These are phyloP conservation scores for Apis cerana DNA, from an alignment of 1,140 invertebrate species.

Conservation along the genomic window DNA sequence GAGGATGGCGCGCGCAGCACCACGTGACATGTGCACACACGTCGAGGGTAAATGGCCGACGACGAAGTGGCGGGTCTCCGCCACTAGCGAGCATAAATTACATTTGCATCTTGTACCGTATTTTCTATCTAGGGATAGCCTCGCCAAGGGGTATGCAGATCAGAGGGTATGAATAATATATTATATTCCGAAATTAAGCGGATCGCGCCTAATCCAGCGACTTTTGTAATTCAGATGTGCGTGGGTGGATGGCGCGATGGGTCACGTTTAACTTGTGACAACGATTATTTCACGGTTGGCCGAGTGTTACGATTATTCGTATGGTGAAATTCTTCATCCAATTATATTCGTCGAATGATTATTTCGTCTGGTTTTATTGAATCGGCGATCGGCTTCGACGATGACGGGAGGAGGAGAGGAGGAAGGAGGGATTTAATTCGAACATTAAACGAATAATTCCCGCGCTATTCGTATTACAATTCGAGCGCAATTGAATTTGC, in stretches of 20 bases:
- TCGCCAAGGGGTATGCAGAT: constrained; percentile 40
- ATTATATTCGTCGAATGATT: constrained; percentile 4
- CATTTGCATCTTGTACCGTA: constrained; percentile 49
- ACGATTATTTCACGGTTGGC: not conserved
- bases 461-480: not conserved
- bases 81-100: constrained; percentile 35
- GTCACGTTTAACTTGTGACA: not conserved
- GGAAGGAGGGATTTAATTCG: not conserved
- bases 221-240: constrained; percentile 44
- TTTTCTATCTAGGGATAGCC: constrained; percentile 33
- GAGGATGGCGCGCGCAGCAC: too few species aligned
- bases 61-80: not conserved
- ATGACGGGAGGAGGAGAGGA: too few species aligned
- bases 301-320: too few species aligned
- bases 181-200: constrained; percentile 42
- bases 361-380: not conserved
- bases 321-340: not conserved
- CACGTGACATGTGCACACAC: too few species aligned
- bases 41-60: not conserved
- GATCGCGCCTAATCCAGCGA: constrained; percentile 37
- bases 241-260: not conserved
- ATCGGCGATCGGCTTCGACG: not conserved
- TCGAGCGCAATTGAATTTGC: not conserved
- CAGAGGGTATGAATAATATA: constrained; percentile 41
- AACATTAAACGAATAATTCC: constrained; percentile 18